Conservation (phyloP, 2,113 vertebrate genomes). For the Microcebus murinus region DNA sequence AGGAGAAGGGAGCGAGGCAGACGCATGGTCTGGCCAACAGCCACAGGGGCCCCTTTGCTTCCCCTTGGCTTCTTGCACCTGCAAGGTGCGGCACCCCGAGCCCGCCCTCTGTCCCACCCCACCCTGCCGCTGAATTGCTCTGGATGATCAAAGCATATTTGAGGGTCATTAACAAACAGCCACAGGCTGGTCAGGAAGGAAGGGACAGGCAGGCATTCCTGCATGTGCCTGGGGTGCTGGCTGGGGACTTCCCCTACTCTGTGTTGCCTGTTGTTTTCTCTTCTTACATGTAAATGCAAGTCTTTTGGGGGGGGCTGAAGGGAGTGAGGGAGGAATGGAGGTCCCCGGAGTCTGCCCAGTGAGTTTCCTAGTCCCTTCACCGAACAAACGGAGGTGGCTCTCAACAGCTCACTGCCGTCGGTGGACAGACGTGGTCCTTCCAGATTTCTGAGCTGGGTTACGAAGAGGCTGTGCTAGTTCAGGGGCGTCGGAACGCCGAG, state of each 20-base stretch:
- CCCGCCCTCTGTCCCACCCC: not conserved
- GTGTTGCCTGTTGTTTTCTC: not conserved
- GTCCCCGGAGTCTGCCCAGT: not conserved
- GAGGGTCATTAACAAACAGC: not conserved
- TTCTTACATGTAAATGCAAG: not conserved
- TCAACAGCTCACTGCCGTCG: rapidly evolving
- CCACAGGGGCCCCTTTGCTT: not conserved
- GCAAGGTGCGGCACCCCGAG: not conserved
- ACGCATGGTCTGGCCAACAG: too few species aligned
- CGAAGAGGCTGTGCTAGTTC: too few species aligned
- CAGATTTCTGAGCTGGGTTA: not conserved
- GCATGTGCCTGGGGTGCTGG: too few species aligned
- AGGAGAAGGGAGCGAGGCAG: not conserved
- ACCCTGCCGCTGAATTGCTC: rapidly evolving
- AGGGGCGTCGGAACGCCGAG: rapidly evolving
- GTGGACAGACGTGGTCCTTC: not conserved
- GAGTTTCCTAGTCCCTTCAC: not conserved
- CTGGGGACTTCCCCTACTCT: not conserved
- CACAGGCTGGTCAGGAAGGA: not conserved
- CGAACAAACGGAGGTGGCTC: not conserved
- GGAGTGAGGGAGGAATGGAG: not conserved
- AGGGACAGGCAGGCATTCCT: not conserved
- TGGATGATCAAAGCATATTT: not conserved
- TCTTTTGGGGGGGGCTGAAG: not conserved
- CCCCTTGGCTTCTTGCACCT: not conserved